A percentile compares a stretch with the other conserved stretches of the same genome.
These are phyloP conservation scores for Syngnathus floridae DNA, from an alignment of 2,113 vertebrate species.

Conservation along the genomic window DNA sequence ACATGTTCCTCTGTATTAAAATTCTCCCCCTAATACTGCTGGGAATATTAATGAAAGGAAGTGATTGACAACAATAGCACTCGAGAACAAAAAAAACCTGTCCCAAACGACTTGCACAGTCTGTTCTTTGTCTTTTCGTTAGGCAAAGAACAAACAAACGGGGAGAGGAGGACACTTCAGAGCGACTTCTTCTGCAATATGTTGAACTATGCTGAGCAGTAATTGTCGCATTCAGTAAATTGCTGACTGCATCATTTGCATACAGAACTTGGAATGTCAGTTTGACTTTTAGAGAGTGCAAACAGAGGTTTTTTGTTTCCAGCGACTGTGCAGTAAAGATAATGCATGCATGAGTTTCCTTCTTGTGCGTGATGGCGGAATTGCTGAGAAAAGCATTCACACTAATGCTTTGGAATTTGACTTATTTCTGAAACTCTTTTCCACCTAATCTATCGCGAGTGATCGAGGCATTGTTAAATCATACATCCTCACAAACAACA, in stretches of 20 bases:
- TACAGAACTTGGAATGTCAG: not conserved
- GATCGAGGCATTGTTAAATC: not conserved
- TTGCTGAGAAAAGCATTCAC: not conserved
- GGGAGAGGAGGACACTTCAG: not conserved
- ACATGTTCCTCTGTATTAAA: not conserved
- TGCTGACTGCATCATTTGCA: slow-evolving; percentile 1
- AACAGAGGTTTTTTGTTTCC: not conserved
- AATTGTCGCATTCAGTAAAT: not conserved
- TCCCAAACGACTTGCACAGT: not conserved
- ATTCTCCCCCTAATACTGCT: not conserved
- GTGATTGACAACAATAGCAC: not conserved
- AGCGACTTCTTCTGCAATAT: not conserved
- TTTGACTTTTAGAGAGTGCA: not conserved
- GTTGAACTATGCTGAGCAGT: not conserved
- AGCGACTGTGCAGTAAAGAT: not conserved
- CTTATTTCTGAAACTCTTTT: not conserved
- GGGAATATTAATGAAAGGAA: not conserved
- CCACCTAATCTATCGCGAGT: not conserved
- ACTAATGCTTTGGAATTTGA: not conserved
- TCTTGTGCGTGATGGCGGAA: not conserved
- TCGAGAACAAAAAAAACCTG: not conserved
- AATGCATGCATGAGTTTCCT: not conserved
- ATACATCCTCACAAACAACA: not conserved
- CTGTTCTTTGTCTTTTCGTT: not conserved
- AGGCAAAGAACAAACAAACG: not conserved